Evolutionary conservation across 2,888 invertebrate genomes (phyloP).

Genomic region (Myopa tessellatipennis): DNA sequence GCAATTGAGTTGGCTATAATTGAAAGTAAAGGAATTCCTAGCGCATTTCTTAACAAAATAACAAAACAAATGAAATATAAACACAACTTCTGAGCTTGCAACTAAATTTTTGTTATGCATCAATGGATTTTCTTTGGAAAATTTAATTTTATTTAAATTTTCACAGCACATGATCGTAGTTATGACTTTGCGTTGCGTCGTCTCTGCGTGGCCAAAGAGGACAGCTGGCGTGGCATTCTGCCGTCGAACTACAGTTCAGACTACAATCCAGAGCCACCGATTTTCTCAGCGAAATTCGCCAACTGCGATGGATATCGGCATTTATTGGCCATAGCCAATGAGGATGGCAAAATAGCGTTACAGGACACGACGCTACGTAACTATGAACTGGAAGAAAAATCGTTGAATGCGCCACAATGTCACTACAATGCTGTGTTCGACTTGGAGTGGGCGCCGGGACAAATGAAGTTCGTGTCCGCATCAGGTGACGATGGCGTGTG

Average conservation of each 20-base stretch:
- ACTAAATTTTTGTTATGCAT: background rate
- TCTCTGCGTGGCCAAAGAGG: conserved; percentile 73
- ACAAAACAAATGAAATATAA: background rate
- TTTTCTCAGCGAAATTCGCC: conserved; percentile 84
- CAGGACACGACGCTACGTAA: conserved; percentile 70
- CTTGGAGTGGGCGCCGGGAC: conserved; percentile 84
- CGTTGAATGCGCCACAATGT: conserved; percentile 71
- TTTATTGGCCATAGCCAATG: conserved; percentile 84
- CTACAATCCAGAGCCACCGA: conserved; percentile 77
- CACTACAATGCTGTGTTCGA: conserved; percentile 93
- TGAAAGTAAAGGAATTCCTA: background rate
- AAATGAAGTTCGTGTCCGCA: conserved; percentile 83
- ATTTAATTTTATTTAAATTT: conserved; percentile 25
- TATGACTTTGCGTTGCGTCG: conserved; percentile 76
- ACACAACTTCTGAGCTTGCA: conserved; percentile 51
- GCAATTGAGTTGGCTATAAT: background rate
- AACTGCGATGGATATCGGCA: conserved; percentile 76
- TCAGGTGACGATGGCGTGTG: conserved; percentile 70
- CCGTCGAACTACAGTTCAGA: conserved; percentile 69
- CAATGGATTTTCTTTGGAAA: background rate
- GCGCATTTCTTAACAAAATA: background rate
- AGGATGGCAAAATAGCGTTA: conserved; percentile 77
- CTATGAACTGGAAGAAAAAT: conserved; percentile 64
- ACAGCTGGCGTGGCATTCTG: conserved; percentile 76
- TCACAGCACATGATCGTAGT: conserved; percentile 71